Evolutionary conservation across 2,113 vertebrate species (phyloP).

Genomic region (Mirza zaza): DNA sequence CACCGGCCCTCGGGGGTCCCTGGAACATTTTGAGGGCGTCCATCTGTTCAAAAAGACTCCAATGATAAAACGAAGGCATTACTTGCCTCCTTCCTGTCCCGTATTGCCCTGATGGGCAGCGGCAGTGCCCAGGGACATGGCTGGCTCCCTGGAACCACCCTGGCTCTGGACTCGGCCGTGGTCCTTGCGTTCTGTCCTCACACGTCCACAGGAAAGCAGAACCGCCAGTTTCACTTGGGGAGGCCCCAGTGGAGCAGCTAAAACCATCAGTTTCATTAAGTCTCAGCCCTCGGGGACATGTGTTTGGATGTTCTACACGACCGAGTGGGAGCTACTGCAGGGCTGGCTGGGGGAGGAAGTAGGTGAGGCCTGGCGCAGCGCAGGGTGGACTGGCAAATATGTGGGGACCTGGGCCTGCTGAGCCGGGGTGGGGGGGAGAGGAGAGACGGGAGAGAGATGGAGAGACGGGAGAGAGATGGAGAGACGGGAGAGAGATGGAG

Average conservation of each 20-base stretch:
- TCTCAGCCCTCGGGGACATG: fast-evolving
- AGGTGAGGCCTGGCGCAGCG: not conserved
- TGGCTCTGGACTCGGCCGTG: not conserved
- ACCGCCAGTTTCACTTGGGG: not conserved
- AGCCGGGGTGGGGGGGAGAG: no score
- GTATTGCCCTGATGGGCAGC: no score
- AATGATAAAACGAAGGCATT: not conserved
- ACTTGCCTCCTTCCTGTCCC: not conserved
- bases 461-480: no score
- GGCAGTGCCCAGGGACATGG: not conserved
- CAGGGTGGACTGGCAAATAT: no score
- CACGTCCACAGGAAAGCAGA: not conserved
- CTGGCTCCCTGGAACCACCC: not conserved
- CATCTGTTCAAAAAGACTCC: not conserved
- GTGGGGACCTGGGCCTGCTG: not conserved
- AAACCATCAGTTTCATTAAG: not conserved
- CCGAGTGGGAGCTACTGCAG: fast-evolving
- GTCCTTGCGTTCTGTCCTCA: not conserved
- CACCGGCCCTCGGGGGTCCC: not conserved
- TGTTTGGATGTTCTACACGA: no score
- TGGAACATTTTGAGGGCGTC: not conserved
- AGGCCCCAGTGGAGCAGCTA: not conserved
- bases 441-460: fast-evolving
- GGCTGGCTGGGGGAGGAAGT: not conserved
- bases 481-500: no score